Conservation (phyloP, 2,113 vertebrate species). For the Jacana jacana region DNA sequence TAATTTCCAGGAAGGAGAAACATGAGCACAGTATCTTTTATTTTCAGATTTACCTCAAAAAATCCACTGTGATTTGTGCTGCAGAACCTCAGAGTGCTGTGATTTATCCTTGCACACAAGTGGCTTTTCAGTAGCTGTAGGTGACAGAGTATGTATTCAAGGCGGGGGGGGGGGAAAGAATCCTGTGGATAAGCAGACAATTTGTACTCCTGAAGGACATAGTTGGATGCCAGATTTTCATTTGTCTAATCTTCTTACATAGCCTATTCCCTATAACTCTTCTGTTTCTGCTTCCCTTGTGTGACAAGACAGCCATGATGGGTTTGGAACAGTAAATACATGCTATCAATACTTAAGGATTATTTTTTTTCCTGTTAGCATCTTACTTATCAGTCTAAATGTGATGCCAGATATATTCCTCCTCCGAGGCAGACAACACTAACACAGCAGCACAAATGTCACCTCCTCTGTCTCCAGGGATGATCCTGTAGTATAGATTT, state of each 20-base stretch:
- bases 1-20: constrained; percentile 20
- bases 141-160: constrained; percentile 15
- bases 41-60: constrained; percentile 51
- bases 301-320: constrained; percentile 49
- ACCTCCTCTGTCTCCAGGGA: constrained; percentile 44
- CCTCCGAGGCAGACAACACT: constrained; percentile 27
- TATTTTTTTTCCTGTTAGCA: constrained; percentile 31
- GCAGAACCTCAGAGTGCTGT: neutral
- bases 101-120: constrained; percentile 18
- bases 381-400: constrained; percentile 68
- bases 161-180: neutral
- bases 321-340: constrained; percentile 54
- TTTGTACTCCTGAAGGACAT: constrained; percentile 15
- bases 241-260: constrained; percentile 56
- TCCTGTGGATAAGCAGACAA: neutral
- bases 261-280: constrained; percentile 25
- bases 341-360: constrained; percentile 46
- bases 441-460: constrained; percentile 45
- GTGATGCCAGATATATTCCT: constrained; percentile 11
- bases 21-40: neutral
- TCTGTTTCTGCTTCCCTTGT: constrained; percentile 56
- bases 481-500: constrained; percentile 5
- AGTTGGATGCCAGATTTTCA: constrained; percentile 14
- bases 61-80: constrained; percentile 1
- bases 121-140: constrained; percentile 24